Percentiles rank a stretch among this genome's conserved stretches.
Evolutionary conservation across 2,797 vertebrate genomes (phyloP).

Genomic region (Philypnodon macrostomus): DNA sequence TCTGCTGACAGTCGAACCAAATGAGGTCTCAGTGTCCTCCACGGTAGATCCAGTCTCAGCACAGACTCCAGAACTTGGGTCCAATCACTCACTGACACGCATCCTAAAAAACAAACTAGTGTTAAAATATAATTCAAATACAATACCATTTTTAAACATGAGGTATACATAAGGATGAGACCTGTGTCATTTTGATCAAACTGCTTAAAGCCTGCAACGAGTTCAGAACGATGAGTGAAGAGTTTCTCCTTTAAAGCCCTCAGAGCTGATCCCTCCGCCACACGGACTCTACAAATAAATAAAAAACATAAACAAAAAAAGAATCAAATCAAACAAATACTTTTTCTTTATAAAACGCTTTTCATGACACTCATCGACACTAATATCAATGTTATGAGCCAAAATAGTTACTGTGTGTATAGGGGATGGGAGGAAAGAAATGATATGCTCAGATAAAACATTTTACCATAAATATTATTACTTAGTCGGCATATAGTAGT

Average conservation of each 20-base stretch:
- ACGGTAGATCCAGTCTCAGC: constrained; percentile 87
- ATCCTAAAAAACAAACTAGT: constrained; percentile 50
- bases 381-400: too few species aligned
- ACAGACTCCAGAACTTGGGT: constrained; percentile 82
- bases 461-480: too few species aligned
- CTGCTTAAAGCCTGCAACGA: constrained; percentile 81
- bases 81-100: constrained; percentile 85
- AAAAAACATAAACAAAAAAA: neutral
- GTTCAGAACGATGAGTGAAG: constrained; percentile 84
- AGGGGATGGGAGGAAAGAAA: too few species aligned
- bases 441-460: too few species aligned
- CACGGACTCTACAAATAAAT: constrained; percentile 75
- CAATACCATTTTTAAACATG: neutral
- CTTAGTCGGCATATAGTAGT: too few species aligned
- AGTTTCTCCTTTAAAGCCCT: constrained; percentile 87
- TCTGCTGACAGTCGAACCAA: constrained; percentile 72
- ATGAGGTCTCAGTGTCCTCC: constrained; percentile 84
- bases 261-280: constrained; percentile 87
- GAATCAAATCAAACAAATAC: neutral
- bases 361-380: too few species aligned
- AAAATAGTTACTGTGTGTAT: too few species aligned
- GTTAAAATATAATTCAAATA: too few species aligned
- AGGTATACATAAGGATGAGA: constrained; percentile 29
- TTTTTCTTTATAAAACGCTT: too few species aligned
- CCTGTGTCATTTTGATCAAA: constrained; percentile 80